Evolutionary conservation across 2,888 invertebrate genomes (phyloP).

Genomic region (Epistrophella euchroma): DNA sequence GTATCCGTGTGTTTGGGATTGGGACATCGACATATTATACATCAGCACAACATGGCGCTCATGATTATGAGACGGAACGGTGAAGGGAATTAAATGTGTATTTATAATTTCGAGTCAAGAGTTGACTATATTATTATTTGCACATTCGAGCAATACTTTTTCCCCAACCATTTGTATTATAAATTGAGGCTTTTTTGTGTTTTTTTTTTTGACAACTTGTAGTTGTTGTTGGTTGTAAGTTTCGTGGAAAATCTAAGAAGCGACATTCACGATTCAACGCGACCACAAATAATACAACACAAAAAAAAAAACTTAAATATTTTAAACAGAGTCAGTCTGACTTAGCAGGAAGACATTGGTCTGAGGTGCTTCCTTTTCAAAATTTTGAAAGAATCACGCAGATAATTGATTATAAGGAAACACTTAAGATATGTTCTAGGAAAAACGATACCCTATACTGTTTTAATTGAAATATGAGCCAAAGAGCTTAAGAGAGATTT

Average conservation of each 20-base stretch:
- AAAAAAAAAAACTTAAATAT: slow-evolving; percentile 19
- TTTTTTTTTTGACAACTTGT: slow-evolving; percentile 45
- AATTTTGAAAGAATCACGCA: slow-evolving; percentile 19
- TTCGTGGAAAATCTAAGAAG: slow-evolving; percentile 64
- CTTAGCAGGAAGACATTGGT: slow-evolving; percentile 58
- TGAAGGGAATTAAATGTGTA: slow-evolving; percentile 52
- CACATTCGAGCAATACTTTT: slow-evolving; percentile 43
- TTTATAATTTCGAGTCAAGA: slow-evolving; percentile 61
- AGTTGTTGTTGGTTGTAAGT: slow-evolving; percentile 12
- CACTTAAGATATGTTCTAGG: background rate
- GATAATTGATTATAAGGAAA: background rate
- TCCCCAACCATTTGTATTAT: slow-evolving; percentile 3
- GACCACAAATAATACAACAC: background rate
- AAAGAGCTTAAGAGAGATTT: background rate
- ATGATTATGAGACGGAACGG: background rate
- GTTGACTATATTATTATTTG: slow-evolving; percentile 51
- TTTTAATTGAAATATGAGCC: background rate
- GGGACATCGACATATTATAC: background rate
- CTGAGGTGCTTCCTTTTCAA: slow-evolving; percentile 63
- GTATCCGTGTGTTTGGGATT: slow-evolving; percentile 15
- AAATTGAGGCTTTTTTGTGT: slow-evolving; percentile 26
- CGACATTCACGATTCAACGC: slow-evolving; percentile 52
- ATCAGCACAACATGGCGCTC: slow-evolving; percentile 8
- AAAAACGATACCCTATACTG: background rate
- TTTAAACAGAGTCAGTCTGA: slow-evolving; percentile 51